Evolutionary conservation across 2,888 invertebrate genomes (phyloP).

Genomic region (Nemotelus pantherinus): DNA sequence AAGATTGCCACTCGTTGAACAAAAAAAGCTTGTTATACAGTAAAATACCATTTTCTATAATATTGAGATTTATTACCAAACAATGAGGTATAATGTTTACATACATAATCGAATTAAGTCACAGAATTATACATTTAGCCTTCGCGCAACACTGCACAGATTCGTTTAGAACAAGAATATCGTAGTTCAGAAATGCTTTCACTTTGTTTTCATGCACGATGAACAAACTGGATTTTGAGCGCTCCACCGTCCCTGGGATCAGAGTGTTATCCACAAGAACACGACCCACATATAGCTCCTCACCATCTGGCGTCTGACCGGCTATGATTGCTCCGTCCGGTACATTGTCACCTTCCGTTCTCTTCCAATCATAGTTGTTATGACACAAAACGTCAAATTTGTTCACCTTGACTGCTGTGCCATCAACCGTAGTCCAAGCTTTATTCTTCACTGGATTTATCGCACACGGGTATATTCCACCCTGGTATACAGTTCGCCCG

Average conservation of each 20-base stretch:
- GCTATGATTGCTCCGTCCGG: constrained; percentile 22
- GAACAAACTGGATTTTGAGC: constrained; percentile 3
- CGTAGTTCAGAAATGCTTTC: background rate
- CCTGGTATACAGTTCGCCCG: background rate
- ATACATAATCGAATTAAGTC: too few relatives aligned
- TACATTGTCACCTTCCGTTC: constrained; percentile 4
- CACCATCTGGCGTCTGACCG: background rate
- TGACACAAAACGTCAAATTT: constrained; percentile 9
- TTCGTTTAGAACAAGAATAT: background rate
- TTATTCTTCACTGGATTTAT: constrained; percentile 15
- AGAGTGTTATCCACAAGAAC: background rate
- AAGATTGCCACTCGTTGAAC: too few relatives aligned
- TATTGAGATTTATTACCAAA: too few relatives aligned
- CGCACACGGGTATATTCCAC: background rate
- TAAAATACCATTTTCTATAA: too few relatives aligned
- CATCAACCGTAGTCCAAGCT: constrained; percentile 5
- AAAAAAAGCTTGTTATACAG: too few relatives aligned
- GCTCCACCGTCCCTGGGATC: constrained; percentile 27
- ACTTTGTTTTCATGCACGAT: background rate
- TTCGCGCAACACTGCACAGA: background rate
- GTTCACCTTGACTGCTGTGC: background rate
- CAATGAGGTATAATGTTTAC: too few relatives aligned
- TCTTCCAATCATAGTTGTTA: constrained; percentile 12
- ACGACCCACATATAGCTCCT: constrained; percentile 18
- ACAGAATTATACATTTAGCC: too few relatives aligned